Conservation (phyloP, 2,113 vertebrate species). For the Ctenomys sociabilis region DNA sequence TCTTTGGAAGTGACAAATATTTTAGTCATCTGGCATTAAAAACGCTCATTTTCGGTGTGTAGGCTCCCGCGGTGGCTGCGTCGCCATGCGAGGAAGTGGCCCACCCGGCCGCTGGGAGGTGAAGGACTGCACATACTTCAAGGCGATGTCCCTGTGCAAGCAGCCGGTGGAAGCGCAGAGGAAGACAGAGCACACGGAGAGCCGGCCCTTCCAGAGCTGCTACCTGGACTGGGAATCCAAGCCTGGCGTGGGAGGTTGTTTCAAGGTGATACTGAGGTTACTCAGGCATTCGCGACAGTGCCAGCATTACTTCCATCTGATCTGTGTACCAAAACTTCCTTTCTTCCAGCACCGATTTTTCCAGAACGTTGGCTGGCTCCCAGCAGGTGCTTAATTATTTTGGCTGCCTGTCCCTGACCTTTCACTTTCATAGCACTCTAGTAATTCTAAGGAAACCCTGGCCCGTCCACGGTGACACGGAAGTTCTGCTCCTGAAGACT, state of each 20-base stretch:
- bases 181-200: constrained; percentile 85
- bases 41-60: constrained; percentile 33
- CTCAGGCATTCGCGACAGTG: background rate
- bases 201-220: constrained; percentile 87
- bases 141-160: constrained; percentile 94
- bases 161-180: constrained; percentile 85
- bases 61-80: constrained; percentile 92
- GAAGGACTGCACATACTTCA: constrained; percentile 91
- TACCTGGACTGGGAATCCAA: constrained; percentile 92
- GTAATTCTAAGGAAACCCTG: constrained; percentile 26
- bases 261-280: constrained; percentile 88
- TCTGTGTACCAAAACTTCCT: background rate
- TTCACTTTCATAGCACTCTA: constrained; percentile 3
- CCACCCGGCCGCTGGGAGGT: constrained; percentile 94
- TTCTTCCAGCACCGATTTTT: background rate
- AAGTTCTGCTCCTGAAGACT: background rate
- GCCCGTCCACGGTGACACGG: background rate
- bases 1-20: background rate
- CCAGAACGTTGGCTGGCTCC: constrained; percentile 3
- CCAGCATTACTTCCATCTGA: background rate
- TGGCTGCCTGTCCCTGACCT: background rate
- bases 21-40: constrained; percentile 29
- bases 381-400: background rate
- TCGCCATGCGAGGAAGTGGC: constrained; percentile 88
- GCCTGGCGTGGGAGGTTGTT: constrained; percentile 89